Base-by-base conservation (phyloP, 2,113 vertebrate genomes). In the Oxygymnocypris stewartii region DNA sequence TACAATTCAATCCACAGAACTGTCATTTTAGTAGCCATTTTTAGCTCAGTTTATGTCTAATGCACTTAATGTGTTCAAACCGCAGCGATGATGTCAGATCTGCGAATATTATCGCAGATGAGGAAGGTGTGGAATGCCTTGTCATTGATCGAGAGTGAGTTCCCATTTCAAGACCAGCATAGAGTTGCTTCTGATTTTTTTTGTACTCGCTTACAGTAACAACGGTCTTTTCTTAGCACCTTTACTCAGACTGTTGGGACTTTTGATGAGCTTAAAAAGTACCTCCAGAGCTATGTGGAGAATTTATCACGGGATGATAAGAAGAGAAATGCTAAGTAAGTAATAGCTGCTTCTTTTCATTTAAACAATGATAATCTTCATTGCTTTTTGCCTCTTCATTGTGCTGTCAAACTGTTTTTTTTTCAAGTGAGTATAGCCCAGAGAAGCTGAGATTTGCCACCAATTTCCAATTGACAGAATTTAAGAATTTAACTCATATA, bases 61-160 rank as follows among this genome's bases (percentile, higher is more conserved):
- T 57, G 25, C 37, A 75, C 78, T 75, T 37, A 54, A 63, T 77
- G 65, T 42, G 8, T 71, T 88, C 80, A 31, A 71, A 16, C 59
- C 14, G 40, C 89, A 95, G 94, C 42, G 94, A 95, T 51, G 95
- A 95, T 4, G 92, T 95, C 81, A 86, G 94, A 63, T 95, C 95
- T 4, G 95, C 95, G 9, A 95, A 94, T 31, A 95, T 95, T 88
- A 92, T 95, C 8, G 95, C 95, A 1, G 94, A 94, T 5, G 95
- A 95, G 87, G 92, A 95, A 37, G 92, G 92, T 0, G 92, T 95
- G 86, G 94, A 95, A 90, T 95, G 94, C 85, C 93, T 95, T 0
- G 94, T 95, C 83, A 95, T 95, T 42, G 94, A 95, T 91, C 89
- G 94, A 89, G 93, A 94, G 95, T 95, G 89, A 94, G 95, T 93